phyloP scores from a whole-genome alignment of 2,888 invertebrate genomes.

The Conus canariensis region DNA sequence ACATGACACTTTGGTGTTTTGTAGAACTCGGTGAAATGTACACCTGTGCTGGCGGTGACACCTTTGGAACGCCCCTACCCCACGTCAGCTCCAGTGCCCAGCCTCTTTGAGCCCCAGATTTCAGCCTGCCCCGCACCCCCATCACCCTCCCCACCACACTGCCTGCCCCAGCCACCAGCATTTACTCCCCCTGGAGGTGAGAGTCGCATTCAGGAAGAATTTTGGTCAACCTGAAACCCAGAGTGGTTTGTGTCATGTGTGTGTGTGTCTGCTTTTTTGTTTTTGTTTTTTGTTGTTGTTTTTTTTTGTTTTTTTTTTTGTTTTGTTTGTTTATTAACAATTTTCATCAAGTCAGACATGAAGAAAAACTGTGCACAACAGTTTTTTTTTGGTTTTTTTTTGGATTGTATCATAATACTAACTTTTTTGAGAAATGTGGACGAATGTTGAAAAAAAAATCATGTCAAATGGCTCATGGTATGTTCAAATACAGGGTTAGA shows the following conservation, averaged over 20 bases:
- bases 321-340: too few relatives aligned
- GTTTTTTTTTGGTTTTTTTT: too few relatives aligned
- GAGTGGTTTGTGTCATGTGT: neutral
- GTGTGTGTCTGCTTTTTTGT: neutral
- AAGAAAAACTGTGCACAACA: too few relatives aligned
- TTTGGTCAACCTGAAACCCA: neutral
- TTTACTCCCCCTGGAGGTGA: conserved; percentile 48
- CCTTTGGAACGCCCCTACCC: conserved; percentile 66
- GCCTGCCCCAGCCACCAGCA: conserved; percentile 20
- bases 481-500: too few relatives aligned
- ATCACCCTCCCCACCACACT: conserved; percentile 44
- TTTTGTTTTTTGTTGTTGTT: too few relatives aligned
- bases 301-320: too few relatives aligned
- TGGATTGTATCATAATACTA: too few relatives aligned
- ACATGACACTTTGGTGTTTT: too few relatives aligned
- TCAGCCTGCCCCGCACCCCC: conserved; percentile 30
- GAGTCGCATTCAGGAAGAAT: neutral
- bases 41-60: conserved; percentile 71
- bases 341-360: too few relatives aligned
- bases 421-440: too few relatives aligned
- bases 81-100: conserved; percentile 63
- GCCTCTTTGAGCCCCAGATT: conserved; percentile 52
- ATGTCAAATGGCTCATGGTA: too few relatives aligned
- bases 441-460: too few relatives aligned
- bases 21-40: conserved; percentile 52